phyloP scores from a whole-genome alignment of 2,888 invertebrate species.

The Cosmopolites sordidus region DNA sequence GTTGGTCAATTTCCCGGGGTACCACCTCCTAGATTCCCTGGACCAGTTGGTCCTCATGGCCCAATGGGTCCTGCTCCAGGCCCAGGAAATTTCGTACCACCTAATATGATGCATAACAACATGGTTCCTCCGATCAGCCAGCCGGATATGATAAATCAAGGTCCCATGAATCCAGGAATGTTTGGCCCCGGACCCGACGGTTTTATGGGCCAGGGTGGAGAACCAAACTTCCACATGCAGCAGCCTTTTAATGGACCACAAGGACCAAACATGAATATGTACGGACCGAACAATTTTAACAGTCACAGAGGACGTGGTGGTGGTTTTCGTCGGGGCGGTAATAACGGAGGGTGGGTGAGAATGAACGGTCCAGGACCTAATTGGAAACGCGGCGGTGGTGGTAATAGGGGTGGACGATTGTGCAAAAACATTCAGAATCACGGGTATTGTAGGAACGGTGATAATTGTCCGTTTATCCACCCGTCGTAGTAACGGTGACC shows the following conservation, averaged over 20 bases:
- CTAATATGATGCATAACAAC: constrained; percentile 47
- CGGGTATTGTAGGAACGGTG: constrained; percentile 77
- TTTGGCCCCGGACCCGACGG: constrained; percentile 43
- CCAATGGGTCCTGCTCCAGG: constrained; percentile 27
- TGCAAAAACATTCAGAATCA: constrained; percentile 77
- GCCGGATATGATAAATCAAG: constrained; percentile 41
- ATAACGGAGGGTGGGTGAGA: constrained; percentile 52
- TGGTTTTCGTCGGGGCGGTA: constrained; percentile 36
- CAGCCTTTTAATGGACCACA: constrained; percentile 31
- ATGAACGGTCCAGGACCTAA: constrained; percentile 43
- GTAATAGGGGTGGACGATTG: constrained; percentile 50
- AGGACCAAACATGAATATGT: constrained; percentile 27
- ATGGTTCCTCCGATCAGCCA: constrained; percentile 47
- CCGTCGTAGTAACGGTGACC: constrained; percentile 45
- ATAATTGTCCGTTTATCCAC: constrained; percentile 79
- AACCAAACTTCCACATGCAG: constrained; percentile 28
- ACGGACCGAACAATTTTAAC: constrained; percentile 46
- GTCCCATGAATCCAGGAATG: constrained; percentile 43
- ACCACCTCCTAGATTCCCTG: constrained; percentile 34
- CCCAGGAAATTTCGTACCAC: constrained; percentile 41
- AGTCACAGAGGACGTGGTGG: constrained; percentile 36
- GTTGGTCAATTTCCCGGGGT: constrained; percentile 29
- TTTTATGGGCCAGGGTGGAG: constrained; percentile 30
- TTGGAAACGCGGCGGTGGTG: constrained; percentile 52
- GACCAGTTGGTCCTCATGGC: constrained; percentile 27